These are phyloP conservation scores for Chiloscyllium plagiosum DNA, from an alignment of 2,113 vertebrate genomes.

Conservation along the genomic window DNA sequence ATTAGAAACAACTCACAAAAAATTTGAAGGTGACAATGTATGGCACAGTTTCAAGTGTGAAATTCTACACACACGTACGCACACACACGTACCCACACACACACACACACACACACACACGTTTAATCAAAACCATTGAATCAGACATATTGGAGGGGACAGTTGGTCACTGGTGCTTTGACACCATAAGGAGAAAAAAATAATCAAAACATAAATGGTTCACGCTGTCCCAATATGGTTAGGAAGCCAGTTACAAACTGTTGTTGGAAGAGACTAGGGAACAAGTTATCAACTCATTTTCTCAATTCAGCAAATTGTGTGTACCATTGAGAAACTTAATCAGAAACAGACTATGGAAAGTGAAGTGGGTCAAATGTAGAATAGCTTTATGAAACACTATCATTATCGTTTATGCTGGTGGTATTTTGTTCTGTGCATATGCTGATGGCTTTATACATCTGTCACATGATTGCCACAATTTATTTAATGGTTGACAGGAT, in stretches of 20 bases:
- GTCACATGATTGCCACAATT: not conserved
- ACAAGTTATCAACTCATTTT: not conserved
- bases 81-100: too few species aligned
- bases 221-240: not conserved
- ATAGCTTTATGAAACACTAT: not conserved
- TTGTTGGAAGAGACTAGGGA: not conserved
- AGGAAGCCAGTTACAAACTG: not conserved
- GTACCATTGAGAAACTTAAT: not conserved
- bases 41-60: not conserved
- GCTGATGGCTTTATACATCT: not conserved
- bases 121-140: not conserved
- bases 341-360: not conserved
- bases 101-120: too few species aligned
- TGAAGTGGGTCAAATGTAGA: not conserved
- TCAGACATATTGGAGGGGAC: not conserved
- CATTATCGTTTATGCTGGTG: not conserved
- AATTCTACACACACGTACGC: not conserved
- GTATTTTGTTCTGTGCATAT: not conserved
- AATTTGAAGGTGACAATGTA: not conserved
- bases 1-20: not conserved
- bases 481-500: not conserved
- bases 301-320: not conserved
- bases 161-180: not conserved
- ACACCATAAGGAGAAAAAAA: not conserved
- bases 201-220: not conserved